These are phyloP conservation scores for Camelus dromedarius DNA, from an alignment of 2,113 vertebrate genomes.

Conservation along the genomic window DNA sequence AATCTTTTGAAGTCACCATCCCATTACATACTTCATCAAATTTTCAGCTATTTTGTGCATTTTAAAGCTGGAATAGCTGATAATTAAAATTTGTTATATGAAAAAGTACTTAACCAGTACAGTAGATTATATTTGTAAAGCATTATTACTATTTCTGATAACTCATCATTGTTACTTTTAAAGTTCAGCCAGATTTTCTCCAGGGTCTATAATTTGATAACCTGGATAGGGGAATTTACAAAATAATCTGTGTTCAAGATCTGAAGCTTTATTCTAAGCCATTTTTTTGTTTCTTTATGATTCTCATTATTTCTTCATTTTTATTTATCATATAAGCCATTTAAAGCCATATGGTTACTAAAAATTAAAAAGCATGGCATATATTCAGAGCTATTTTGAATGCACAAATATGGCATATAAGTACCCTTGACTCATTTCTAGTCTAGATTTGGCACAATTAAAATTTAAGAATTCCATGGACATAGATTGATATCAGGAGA, in stretches of 20 bases:
- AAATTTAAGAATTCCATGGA: slow-evolving; percentile 41
- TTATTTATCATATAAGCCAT: slow-evolving; percentile 40
- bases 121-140: slow-evolving; percentile 7
- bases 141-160: not conserved
- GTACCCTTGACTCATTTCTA: slow-evolving; percentile 53
- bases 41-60: slow-evolving; percentile 23
- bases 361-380: slow-evolving; percentile 42
- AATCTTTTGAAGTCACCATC: not conserved
- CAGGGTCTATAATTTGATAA: not conserved
- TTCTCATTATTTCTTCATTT: slow-evolving; percentile 55
- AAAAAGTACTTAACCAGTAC: not conserved
- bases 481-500: slow-evolving; percentile 7
- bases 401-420: slow-evolving; percentile 17
- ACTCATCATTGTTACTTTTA: slow-evolving; percentile 17
- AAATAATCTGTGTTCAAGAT: not conserved
- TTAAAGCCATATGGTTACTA: slow-evolving; percentile 35
- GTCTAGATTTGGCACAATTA: slow-evolving; percentile 39
- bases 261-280: slow-evolving; percentile 36
- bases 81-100: not conserved
- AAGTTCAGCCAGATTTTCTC: slow-evolving; percentile 13
- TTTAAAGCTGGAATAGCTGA: not conserved
- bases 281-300: not conserved
- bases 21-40: not conserved
- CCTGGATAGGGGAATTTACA: not conserved
- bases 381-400: slow-evolving; percentile 43